A percentile compares a stretch with the other conserved stretches of the same genome.
phyloP scores from a whole-genome alignment of 2,888 invertebrate species.

The Rhagonycha fulva region DNA sequence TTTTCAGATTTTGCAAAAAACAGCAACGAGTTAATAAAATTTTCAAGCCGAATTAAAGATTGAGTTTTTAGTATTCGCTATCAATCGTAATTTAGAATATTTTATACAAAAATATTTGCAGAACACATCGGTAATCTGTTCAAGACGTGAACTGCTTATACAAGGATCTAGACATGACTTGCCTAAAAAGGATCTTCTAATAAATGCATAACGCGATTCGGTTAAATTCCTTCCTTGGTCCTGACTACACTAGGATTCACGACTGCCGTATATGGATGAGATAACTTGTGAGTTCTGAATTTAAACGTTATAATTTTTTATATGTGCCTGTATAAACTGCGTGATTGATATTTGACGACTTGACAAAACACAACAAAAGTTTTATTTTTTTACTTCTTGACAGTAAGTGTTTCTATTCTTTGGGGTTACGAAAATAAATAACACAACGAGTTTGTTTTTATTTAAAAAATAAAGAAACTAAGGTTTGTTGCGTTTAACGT shows the following conservation, averaged over 20 bases:
- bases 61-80: neutral
- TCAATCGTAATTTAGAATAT: slow-evolving; percentile 3
- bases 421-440: neutral
- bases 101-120: slow-evolving; percentile 17
- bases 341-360: neutral
- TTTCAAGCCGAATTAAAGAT: neutral
- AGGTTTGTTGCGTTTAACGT: neutral
- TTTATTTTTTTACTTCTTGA: neutral
- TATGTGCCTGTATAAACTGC: neutral
- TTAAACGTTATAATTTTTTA: slow-evolving; percentile 18
- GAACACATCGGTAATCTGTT: slow-evolving; percentile 29
- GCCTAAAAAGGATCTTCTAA: slow-evolving; percentile 27
- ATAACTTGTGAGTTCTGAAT: slow-evolving; percentile 11
- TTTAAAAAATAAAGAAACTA: neutral
- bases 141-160: slow-evolving; percentile 26
- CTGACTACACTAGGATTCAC: slow-evolving; percentile 21
- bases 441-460: neutral
- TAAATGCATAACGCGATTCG: slow-evolving; percentile 31
- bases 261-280: slow-evolving; percentile 23
- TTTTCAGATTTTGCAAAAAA: neutral
- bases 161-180: slow-evolving; percentile 28
- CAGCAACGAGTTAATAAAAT: neutral
- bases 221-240: slow-evolving; percentile 25
- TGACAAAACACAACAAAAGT: neutral
- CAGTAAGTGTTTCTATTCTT: neutral